phyloP scores from a whole-genome alignment of 1,140 invertebrate genomes.

The Procambarus clarkii region DNA sequence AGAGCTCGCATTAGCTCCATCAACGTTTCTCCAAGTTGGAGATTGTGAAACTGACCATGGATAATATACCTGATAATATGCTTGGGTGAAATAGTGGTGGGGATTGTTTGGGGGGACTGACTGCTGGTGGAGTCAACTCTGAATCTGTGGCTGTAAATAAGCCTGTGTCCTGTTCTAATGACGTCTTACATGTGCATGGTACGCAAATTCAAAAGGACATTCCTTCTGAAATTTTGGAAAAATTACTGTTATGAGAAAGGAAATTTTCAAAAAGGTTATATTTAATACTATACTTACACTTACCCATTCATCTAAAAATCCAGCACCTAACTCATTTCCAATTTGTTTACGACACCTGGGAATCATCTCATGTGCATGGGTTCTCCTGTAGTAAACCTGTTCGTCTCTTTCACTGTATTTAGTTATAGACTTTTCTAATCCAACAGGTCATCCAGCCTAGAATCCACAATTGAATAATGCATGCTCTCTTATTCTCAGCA shows the following conservation, averaged over 20 bases:
- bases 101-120: not conserved
- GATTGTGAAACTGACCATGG: constrained; percentile 4
- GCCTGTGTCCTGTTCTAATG: not conserved
- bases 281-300: not conserved
- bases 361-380: not conserved
- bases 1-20: too few relatives aligned
- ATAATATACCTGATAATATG: not conserved
- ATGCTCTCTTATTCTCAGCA: too few relatives aligned
- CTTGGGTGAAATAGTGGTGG: not conserved
- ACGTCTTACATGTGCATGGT: not conserved
- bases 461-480: too few relatives aligned
- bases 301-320: not conserved
- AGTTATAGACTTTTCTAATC: not conserved
- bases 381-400: not conserved
- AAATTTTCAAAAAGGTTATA: not conserved
- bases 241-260: not conserved
- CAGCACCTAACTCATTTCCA: not conserved
- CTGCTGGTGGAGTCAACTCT: not conserved
- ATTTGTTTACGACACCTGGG: not conserved
- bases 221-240: not conserved
- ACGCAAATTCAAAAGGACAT: not conserved
- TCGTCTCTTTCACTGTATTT: not conserved
- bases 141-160: not conserved
- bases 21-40: not conserved
- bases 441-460: too few relatives aligned